A percentile compares a stretch with the other conserved stretches of the same genome.
phyloP scores from a whole-genome alignment of 2,113 vertebrate genomes.

The Heptranchias perlo region DNA sequence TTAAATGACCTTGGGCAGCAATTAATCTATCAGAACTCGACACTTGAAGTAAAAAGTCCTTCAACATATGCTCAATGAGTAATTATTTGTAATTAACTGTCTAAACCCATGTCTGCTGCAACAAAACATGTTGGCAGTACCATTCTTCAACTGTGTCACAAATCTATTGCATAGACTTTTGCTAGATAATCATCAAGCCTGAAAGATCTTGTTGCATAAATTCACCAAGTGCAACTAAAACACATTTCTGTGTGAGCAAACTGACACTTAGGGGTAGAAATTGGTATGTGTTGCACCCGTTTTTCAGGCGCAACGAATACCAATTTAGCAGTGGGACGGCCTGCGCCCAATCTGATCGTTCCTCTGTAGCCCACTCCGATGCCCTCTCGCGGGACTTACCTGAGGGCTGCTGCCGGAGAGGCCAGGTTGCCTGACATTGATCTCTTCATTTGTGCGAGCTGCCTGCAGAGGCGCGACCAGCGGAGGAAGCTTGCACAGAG shows the following conservation, averaged over 20 bases:
- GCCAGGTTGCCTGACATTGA: background rate
- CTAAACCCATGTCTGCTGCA: background rate
- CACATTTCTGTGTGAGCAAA: background rate
- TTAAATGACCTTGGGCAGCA: slow-evolving; percentile 42
- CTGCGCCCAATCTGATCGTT: background rate
- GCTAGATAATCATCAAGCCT: background rate
- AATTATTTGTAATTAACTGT: slow-evolving; percentile 26
- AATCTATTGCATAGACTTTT: background rate
- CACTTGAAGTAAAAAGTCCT: slow-evolving; percentile 5
- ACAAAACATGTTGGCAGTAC: background rate
- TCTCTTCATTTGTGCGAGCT: background rate
- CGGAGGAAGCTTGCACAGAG: too few relatives aligned
- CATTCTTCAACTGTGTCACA: background rate
- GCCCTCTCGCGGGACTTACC: background rate
- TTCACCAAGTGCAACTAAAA: background rate
- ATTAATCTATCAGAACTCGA: slow-evolving; percentile 44
- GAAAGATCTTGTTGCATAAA: background rate
- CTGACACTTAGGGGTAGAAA: background rate
- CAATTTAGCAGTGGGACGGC: background rate
- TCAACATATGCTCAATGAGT: background rate
- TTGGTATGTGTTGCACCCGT: background rate
- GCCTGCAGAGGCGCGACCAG: background rate
- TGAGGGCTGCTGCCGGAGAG: background rate
- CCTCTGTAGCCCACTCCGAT: background rate
- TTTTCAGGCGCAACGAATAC: background rate